Percentiles rank a stretch among this genome's conserved stretches.
phyloP scores from a whole-genome alignment of 2,888 invertebrate species.

The Cephus runcator region DNA sequence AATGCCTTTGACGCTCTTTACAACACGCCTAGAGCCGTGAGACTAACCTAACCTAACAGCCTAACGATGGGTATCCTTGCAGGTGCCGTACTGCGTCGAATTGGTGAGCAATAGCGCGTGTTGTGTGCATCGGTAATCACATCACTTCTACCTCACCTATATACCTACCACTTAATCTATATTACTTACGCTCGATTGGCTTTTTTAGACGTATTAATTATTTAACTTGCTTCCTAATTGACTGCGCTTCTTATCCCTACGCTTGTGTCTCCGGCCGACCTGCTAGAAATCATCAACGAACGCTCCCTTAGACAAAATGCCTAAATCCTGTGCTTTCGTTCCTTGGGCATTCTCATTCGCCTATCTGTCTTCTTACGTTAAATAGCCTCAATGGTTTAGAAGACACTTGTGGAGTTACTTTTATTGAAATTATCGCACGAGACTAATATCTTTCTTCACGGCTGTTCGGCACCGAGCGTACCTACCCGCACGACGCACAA shows the following conservation, averaged over 20 bases:
- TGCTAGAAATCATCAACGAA: neutral
- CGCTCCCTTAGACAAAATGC: neutral
- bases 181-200: slow-evolving; percentile 17
- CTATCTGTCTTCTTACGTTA: neutral
- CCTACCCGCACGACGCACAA: neutral
- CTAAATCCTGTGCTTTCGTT: neutral
- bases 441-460: neutral
- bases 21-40: slow-evolving; percentile 26
- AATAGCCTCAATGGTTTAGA: neutral
- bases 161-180: slow-evolving; percentile 41
- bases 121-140: slow-evolving; percentile 95
- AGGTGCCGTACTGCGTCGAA: slow-evolving; percentile 94
- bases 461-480: neutral
- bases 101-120: slow-evolving; percentile 95
- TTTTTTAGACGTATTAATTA: neutral
- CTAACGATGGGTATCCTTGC: slow-evolving; percentile 68
- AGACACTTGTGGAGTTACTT: neutral
- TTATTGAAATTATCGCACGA: neutral
- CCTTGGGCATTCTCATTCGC: neutral
- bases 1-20: neutral
- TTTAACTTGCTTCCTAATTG: slow-evolving; percentile 7
- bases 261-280: neutral
- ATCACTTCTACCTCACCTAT: slow-evolving; percentile 76
- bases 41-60: slow-evolving; percentile 58
- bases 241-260: neutral